phyloP scores from a whole-genome alignment of 1,140 invertebrate species.

The Atopsyche davidsoni region DNA sequence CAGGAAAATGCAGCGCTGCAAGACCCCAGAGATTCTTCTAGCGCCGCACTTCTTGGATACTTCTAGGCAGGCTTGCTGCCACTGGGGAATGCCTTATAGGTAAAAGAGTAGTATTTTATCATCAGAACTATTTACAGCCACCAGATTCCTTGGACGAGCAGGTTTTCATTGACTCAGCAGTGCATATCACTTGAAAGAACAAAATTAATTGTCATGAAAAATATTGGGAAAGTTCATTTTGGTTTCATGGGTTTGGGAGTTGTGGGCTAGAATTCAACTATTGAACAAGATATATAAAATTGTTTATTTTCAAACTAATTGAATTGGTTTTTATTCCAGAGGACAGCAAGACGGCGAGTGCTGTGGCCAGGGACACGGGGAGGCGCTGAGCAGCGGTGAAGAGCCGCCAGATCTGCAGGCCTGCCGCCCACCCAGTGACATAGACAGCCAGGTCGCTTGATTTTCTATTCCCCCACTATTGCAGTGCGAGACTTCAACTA shows the following conservation, averaged over 20 bases:
- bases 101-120: conserved; percentile 32
- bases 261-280: no score
- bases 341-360: conserved; percentile 40
- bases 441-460: conserved; percentile 57
- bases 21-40: conserved; percentile 71
- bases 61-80: conserved; percentile 42
- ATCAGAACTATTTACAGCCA: no score
- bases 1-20: conserved; percentile 50
- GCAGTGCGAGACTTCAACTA: background rate
- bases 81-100: conserved; percentile 45
- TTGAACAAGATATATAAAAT: no score
- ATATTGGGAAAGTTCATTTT: no score
- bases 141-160: no score
- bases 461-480: background rate
- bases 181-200: no score
- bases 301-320: no score
- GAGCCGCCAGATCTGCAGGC: conserved; percentile 43
- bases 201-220: no score
- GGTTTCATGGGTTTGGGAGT: no score
- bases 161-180: no score
- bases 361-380: conserved; percentile 19
- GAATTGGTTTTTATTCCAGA: conserved; percentile 27
- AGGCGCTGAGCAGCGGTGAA: conserved; percentile 39
- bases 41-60: conserved; percentile 62
- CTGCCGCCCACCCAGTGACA: conserved; percentile 58